Evolutionary conservation across 1,140 invertebrate species (phyloP), one percentile per base, ranked within the genome.

Genomic region (Aphelinus certus): DNA sequence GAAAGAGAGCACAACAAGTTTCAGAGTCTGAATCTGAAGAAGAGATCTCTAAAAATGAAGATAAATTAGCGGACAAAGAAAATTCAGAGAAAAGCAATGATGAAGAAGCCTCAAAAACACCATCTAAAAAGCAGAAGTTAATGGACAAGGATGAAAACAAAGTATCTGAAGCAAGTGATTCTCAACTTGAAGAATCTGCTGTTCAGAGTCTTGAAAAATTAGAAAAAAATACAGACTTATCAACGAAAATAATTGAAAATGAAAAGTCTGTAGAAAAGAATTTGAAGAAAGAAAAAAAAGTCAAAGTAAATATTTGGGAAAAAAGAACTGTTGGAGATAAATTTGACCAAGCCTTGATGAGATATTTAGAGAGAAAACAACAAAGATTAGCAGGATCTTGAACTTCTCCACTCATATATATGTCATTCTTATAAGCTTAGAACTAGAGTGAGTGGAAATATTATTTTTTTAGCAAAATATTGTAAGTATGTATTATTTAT

Each of bases 301-400:
- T 83, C 58, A 93, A 92, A 84, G 87, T 91, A 64, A 90, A 92
- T 77, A 93, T 96, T 79, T 96, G 94, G 94, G 91, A 92, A 80
- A 97, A 97, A 81, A 90, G 95, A 81, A 97, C 95, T 65, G 91
- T 96, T 10, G 95, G 94, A 1, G 89, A 91, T 64, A 88, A 92
- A n/a, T 95, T 95, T 87, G 92, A 94, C 73, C 92, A 91, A 66
- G 95, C 95, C n/a, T 82, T 94, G 46, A 89, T 93, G 77, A 90
- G 94, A 80, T 97, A 96, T 88, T 93, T 94, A 80, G 89, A 92
- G 79, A 90, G 96, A 76, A 95, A 95, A 87, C 87, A 90, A 71
- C 84, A 82, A 58, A 88, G 90, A 77, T 60, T 81, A 26, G 76
- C 78, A 58, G 79, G 79, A 49, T 78, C 61, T 26, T 79, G 26